These are phyloP conservation scores for Helogale parvula DNA, from an alignment of 2,113 vertebrate genomes.

Conservation along the genomic window DNA sequence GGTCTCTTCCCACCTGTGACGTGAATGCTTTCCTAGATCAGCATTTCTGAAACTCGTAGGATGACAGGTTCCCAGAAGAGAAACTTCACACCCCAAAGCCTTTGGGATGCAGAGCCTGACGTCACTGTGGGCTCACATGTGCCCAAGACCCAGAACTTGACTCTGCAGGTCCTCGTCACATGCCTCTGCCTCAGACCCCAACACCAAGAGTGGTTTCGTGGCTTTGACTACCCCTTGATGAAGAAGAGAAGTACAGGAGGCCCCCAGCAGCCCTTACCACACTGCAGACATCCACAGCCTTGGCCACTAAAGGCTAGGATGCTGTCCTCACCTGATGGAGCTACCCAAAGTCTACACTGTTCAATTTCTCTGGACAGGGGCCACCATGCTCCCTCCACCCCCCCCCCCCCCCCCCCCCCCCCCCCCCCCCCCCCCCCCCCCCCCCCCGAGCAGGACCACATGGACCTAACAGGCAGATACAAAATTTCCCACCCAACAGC, in stretches of 20 bases:
- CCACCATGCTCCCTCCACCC: background rate
- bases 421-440: background rate
- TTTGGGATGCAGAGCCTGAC: background rate
- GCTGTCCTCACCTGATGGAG: background rate
- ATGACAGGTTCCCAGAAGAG: background rate
- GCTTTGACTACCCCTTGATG: background rate
- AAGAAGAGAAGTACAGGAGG: background rate
- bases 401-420: fast-evolving
- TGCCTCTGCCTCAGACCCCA: background rate
- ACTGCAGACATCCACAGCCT: background rate
- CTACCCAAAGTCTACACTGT: background rate
- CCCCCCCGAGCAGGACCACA: background rate
- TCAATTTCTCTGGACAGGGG: too few species aligned
- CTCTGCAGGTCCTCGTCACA: background rate
- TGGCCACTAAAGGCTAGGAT: background rate
- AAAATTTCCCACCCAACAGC: background rate
- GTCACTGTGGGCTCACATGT: background rate
- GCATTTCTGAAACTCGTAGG: background rate
- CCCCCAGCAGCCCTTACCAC: background rate
- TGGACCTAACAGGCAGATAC: background rate
- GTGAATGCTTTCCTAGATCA: background rate
- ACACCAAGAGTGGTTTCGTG: background rate
- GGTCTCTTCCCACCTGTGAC: background rate
- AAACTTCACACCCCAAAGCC: background rate
- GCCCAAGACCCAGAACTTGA: background rate